Percentiles rank a stretch among this genome's conserved stretches.
Conservation (phyloP, 1,140 invertebrate genomes). For the Drosophila setifemur region DNA sequence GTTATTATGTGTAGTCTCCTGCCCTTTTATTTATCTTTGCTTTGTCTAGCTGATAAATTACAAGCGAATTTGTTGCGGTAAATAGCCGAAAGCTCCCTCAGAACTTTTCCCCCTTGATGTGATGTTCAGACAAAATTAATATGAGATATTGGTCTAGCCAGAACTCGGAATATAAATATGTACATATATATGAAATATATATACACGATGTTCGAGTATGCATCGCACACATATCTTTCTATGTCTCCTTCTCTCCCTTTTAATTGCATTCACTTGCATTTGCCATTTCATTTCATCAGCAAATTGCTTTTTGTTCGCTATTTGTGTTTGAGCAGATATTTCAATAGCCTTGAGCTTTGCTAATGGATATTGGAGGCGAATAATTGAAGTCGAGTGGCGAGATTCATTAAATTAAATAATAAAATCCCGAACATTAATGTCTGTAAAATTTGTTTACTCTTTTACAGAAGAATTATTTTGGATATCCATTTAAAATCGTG, state of each 20-base stretch:
- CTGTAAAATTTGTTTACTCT: too few relatives aligned
- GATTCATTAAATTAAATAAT: slow-evolving; percentile 15
- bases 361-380: slow-evolving; percentile 21
- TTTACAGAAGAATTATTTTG: too few relatives aligned
- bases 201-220: not conserved
- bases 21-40: not conserved
- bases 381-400: not conserved
- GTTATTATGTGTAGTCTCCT: not conserved
- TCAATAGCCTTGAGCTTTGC: slow-evolving; percentile 31
- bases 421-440: not conserved
- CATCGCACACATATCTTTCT: not conserved
- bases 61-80: slow-evolving; percentile 44
- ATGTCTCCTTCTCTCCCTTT: slow-evolving; percentile 24
- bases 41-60: slow-evolving; percentile 35
- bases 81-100: slow-evolving; percentile 37
- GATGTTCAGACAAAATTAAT: slow-evolving; percentile 32
- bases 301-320: slow-evolving; percentile 62
- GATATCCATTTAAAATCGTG: not conserved
- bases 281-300: slow-evolving; percentile 55
- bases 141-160: slow-evolving; percentile 45
- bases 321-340: slow-evolving; percentile 49
- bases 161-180: slow-evolving; percentile 7
- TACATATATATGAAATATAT: too few relatives aligned
- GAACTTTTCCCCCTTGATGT: slow-evolving; percentile 29
- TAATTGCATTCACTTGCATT: slow-evolving; percentile 57